Conservation (phyloP, 2,888 invertebrate genomes). For the Pammene fasciana region DNA sequence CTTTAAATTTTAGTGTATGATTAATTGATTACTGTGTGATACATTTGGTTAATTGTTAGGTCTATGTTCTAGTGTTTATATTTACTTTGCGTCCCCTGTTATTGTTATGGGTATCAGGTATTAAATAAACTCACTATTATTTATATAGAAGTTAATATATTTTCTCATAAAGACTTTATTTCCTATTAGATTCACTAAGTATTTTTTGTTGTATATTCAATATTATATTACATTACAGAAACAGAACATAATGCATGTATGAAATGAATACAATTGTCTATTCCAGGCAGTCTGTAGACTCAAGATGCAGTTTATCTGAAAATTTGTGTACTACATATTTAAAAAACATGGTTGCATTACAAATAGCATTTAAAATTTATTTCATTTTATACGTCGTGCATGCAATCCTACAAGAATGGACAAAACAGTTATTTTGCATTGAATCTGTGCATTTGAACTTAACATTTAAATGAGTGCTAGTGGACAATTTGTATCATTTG, state of each 20-base stretch:
- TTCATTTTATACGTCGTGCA: no score
- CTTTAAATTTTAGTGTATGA: conserved; percentile 68
- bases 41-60: conserved; percentile 51
- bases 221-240: conserved; percentile 14
- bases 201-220: conserved; percentile 25
- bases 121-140: conserved; percentile 35
- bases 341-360: conserved; percentile 17
- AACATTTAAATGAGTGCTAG: not conserved
- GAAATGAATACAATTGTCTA: conserved; percentile 41
- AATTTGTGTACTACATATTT: conserved; percentile 44
- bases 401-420: conserved; percentile 6
- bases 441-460: conserved; percentile 11
- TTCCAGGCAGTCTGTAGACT: conserved; percentile 46
- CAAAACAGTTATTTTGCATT: conserved; percentile 9
- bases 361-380: conserved; percentile 27
- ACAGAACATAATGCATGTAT: conserved; percentile 17
- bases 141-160: conserved; percentile 46
- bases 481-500: not conserved
- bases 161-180: conserved; percentile 45
- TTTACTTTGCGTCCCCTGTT: conserved; percentile 23
- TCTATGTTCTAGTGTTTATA: conserved; percentile 24
- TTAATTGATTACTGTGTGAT: conserved; percentile 52
- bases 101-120: conserved; percentile 32
- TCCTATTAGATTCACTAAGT: conserved; percentile 45
- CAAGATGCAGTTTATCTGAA: conserved; percentile 50